Evolutionary conservation across 2,888 invertebrate species (phyloP).

Genomic region (Axea sp.): DNA sequence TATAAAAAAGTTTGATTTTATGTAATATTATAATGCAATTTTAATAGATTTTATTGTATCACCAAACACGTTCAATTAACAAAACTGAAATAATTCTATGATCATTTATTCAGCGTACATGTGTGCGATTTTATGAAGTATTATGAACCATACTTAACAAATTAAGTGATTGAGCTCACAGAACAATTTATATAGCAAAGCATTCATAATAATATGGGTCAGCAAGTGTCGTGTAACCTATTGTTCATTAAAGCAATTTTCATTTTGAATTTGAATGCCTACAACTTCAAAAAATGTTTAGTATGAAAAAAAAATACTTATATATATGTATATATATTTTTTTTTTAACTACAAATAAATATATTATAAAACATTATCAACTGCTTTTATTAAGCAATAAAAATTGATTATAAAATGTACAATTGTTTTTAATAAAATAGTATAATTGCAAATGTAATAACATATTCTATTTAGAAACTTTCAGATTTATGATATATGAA

Average conservation of each 20-base stretch:
- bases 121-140: constrained; percentile 30
- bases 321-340: too few species aligned
- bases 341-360: too few species aligned
- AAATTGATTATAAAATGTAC: too few species aligned
- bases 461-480: too few species aligned
- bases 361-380: too few species aligned
- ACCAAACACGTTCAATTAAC: background rate
- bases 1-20: too few species aligned
- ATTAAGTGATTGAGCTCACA: constrained; percentile 51
- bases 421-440: too few species aligned
- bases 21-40: too few species aligned
- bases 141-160: constrained; percentile 42
- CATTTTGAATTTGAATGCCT: background rate
- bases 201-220: constrained; percentile 50
- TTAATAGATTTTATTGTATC: too few species aligned
- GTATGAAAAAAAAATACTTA: background rate
- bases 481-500: background rate
- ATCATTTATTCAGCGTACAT: constrained; percentile 5
- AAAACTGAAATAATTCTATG: background rate
- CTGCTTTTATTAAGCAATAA: too few species aligned
- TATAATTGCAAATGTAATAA: too few species aligned
- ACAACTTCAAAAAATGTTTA: background rate
- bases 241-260: constrained; percentile 28
- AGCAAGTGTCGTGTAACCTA: constrained; percentile 33
- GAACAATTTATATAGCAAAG: constrained; percentile 38